phyloP scores from a whole-genome alignment of 1,140 invertebrate species.

The Bactericera cockerelli region DNA sequence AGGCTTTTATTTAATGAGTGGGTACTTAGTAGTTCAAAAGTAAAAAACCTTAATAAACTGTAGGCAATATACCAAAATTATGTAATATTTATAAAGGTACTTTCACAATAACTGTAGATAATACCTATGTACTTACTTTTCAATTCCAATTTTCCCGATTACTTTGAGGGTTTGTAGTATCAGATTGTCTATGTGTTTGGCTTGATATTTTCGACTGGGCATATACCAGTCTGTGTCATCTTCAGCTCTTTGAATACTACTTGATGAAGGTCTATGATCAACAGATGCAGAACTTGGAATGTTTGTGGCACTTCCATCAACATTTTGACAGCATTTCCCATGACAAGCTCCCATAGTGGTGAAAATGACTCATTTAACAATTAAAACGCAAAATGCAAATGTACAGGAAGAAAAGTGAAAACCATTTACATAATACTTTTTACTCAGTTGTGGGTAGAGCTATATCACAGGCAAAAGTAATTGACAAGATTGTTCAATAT shows the following conservation, averaged over 20 bases:
- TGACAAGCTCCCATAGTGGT: slow-evolving; percentile 20
- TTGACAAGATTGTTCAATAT: no score
- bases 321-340: slow-evolving; percentile 17
- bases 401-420: no score
- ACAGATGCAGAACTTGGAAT: neutral
- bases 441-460: no score
- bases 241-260: slow-evolving; percentile 21
- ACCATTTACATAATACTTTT: no score
- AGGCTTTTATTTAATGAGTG: no score
- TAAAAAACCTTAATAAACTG: no score
- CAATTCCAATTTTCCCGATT: slow-evolving; percentile 56
- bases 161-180: slow-evolving; percentile 64
- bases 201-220: slow-evolving; percentile 27
- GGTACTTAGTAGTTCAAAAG: no score
- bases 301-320: neutral
- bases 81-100: no score
- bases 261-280: neutral
- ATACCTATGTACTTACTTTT: slow-evolving; percentile 73
- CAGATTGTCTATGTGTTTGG: slow-evolving; percentile 43
- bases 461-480: no score
- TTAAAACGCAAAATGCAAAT: no score
- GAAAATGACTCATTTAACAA: neutral
- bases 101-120: no score
- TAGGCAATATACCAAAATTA: no score
- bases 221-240: slow-evolving; percentile 31